Percentiles rank a stretch among this genome's conserved stretches.
Conservation (phyloP, 2,113 vertebrate species). For the Andinoacara biseriatus region DNA sequence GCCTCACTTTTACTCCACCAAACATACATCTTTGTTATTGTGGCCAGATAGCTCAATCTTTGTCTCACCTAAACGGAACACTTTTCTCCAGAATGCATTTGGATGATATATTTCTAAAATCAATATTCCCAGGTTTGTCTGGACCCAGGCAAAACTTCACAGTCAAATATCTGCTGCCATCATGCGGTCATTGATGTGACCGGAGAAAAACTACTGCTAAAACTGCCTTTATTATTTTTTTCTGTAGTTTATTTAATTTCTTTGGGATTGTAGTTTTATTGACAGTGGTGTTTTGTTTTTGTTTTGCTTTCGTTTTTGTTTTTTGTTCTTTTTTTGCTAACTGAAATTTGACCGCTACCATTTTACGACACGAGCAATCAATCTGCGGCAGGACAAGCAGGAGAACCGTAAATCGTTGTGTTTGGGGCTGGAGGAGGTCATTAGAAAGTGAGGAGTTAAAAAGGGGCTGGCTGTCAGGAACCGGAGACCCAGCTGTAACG, state of each 20-base stretch:
- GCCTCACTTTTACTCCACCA: too few species aligned
- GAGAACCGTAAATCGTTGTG: constrained; percentile 78
- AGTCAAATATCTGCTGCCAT: neutral
- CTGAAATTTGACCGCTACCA: neutral
- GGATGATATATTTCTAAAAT: neutral
- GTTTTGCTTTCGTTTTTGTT: neutral
- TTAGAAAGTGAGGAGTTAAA: constrained; percentile 80
- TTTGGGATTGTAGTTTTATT: neutral
- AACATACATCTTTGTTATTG: too few species aligned
- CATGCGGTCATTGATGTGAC: neutral
- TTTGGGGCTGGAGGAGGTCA: constrained; percentile 83
- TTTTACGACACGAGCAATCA: constrained; percentile 64
- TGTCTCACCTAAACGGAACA: too few species aligned
- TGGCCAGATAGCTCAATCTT: too few species aligned
- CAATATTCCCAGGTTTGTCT: neutral
- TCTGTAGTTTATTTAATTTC: neutral
- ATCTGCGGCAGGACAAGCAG: constrained; percentile 46
- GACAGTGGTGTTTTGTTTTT: neutral
- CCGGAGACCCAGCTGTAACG: constrained; percentile 17
- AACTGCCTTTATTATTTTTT: neutral
- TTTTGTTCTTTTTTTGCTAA: neutral
- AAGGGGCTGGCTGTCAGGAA: constrained; percentile 2
- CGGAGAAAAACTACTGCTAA: neutral
- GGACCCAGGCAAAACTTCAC: neutral
- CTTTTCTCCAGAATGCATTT: too few species aligned